Conservation (phyloP, 1,140 invertebrate genomes). For the Ectropis grisescens region DNA sequence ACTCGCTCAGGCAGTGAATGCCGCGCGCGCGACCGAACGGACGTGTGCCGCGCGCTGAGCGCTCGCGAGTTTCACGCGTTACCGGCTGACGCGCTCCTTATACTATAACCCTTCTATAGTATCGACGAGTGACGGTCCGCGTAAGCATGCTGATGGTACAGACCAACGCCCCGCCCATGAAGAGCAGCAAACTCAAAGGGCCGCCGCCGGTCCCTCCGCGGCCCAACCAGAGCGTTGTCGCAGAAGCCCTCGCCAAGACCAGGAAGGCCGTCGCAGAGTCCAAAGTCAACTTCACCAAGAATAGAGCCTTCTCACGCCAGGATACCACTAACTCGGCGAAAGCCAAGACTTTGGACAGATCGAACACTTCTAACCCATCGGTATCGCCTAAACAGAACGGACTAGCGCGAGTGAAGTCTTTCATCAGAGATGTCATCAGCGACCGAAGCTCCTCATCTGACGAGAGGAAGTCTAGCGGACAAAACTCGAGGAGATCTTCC, state of each 20-base stretch:
- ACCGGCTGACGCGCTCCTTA: constrained; percentile 48
- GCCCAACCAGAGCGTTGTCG: constrained; percentile 77
- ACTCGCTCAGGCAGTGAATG: constrained; percentile 27
- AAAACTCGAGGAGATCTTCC: constrained; percentile 55
- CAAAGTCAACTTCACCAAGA: constrained; percentile 62
- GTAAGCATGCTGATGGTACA: constrained; percentile 64
- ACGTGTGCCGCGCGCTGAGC: constrained; percentile 18
- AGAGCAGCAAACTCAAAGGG: constrained; percentile 63
- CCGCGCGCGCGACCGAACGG: constrained; percentile 31
- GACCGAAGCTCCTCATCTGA: constrained; percentile 63
- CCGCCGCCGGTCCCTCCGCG: constrained; percentile 81
- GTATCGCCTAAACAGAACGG: constrained; percentile 64
- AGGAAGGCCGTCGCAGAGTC: constrained; percentile 68
- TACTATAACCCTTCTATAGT: constrained; percentile 64
- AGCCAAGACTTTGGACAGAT: constrained; percentile 55
- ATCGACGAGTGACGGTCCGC: constrained; percentile 51
- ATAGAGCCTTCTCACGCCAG: constrained; percentile 40
- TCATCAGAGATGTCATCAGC: constrained; percentile 68
- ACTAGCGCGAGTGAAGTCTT: constrained; percentile 62
- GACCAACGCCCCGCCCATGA: constrained; percentile 57
- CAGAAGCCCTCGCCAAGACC: constrained; percentile 77
- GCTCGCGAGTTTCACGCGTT: constrained; percentile 45
- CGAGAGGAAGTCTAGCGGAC: constrained; percentile 57
- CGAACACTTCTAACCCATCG: constrained; percentile 39
- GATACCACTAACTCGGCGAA: constrained; percentile 40